phyloP scores from a whole-genome alignment of 2,888 invertebrate species.

The Pachliopta kotzebuea region DNA sequence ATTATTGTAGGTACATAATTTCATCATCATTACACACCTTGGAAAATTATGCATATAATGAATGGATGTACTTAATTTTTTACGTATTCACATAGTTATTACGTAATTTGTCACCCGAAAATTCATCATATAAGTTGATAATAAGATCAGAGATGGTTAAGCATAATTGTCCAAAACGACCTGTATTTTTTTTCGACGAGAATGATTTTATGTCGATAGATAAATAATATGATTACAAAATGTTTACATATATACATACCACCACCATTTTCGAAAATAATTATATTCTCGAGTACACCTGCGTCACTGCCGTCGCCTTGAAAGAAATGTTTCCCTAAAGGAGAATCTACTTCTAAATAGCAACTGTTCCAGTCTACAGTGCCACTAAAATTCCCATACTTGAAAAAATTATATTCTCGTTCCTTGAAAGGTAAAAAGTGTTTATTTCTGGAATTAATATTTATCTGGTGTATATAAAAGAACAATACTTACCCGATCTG shows the following conservation, averaged over 20 bases:
- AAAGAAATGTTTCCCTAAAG: constrained; percentile 42
- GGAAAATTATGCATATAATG: too few species aligned
- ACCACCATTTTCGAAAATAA: constrained; percentile 34
- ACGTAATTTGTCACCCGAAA: too few species aligned
- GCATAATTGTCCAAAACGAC: too few species aligned
- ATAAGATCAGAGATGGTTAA: too few species aligned
- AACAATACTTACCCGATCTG: constrained; percentile 41
- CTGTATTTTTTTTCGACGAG: too few species aligned
- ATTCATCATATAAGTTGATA: too few species aligned
- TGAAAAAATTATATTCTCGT: constrained; percentile 39
- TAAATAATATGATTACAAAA: too few species aligned
- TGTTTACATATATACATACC: constrained; percentile 30
- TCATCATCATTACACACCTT: too few species aligned
- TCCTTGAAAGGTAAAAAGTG: constrained; percentile 36
- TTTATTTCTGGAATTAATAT: neutral
- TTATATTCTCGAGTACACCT: constrained; percentile 44
- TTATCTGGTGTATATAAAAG: neutral
- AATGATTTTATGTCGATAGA: too few species aligned
- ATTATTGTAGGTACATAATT: too few species aligned
- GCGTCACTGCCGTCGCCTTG: constrained; percentile 41
- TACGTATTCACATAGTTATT: too few species aligned
- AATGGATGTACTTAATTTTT: too few species aligned
- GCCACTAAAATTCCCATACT: constrained; percentile 42
- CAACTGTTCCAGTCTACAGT: constrained; percentile 42
- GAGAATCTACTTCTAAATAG: constrained; percentile 41